A percentile compares a stretch with the other conserved stretches of the same genome.
These are phyloP conservation scores for Pterocles gutturalis DNA, from an alignment of 2,113 vertebrate species.

Conservation along the genomic window DNA sequence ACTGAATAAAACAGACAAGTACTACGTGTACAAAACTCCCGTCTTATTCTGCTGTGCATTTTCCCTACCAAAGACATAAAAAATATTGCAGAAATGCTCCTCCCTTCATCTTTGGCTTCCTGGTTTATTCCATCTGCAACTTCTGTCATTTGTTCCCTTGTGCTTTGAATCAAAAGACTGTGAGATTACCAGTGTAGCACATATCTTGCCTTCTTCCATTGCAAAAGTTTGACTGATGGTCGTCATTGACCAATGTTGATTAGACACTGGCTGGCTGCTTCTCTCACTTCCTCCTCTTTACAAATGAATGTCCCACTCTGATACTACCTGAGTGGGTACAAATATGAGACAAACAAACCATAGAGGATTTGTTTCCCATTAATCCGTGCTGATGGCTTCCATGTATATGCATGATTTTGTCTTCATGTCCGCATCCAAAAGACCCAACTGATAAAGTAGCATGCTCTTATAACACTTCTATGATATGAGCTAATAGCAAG, in stretches of 20 bases:
- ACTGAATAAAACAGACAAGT: not conserved
- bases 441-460: not conserved
- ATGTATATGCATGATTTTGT: not conserved
- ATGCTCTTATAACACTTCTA: not conserved
- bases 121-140: not conserved
- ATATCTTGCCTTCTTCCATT: not conserved
- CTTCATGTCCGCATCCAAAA: not conserved
- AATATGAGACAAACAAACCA: not conserved
- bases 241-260: not conserved
- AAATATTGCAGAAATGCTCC: not conserved
- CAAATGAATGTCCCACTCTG: not conserved
- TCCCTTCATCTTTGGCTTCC: not conserved
- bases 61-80: not conserved
- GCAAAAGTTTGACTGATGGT: not conserved
- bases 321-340: not conserved
- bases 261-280: not conserved
- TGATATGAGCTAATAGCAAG: not conserved
- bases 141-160: not conserved
- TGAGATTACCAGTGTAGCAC: not conserved
- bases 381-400: not conserved
- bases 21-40: not conserved
- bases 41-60: not conserved
- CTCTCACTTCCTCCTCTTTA: not conserved
- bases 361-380: not conserved
- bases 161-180: not conserved